Evolutionary conservation across 2,113 vertebrate genomes (phyloP).

Genomic region (Clarias batrachus): DNA sequence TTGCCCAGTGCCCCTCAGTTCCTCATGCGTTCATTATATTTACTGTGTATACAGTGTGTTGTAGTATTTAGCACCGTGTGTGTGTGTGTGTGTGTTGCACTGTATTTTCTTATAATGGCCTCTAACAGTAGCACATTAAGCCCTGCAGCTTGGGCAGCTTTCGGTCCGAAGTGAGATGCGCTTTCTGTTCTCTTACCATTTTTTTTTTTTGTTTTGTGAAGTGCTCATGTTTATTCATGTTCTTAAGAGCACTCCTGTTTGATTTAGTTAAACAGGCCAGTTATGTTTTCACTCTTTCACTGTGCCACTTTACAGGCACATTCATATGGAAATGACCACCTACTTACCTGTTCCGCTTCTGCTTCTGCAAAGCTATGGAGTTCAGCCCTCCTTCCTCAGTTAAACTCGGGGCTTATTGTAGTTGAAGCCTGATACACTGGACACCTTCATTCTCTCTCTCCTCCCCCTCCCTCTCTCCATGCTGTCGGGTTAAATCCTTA

Average conservation of each 20-base stretch:
- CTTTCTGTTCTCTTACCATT: conserved; percentile 33
- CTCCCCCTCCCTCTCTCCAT: neutral
- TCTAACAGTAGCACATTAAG: conserved; percentile 33
- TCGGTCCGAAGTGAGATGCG: conserved; percentile 39
- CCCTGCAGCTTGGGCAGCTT: conserved; percentile 33
- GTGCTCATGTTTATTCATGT: conserved; percentile 59
- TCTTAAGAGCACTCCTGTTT: conserved; percentile 55
- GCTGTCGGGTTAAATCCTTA: neutral
- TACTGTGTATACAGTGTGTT: conserved; percentile 9
- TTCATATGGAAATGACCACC: conserved; percentile 56
- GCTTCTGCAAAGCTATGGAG: conserved; percentile 31
- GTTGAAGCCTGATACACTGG: conserved; percentile 8
- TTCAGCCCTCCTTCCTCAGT: conserved; percentile 15
- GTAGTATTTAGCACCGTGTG: neutral
- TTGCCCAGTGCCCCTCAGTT: conserved; percentile 36
- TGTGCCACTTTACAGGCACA: conserved; percentile 48
- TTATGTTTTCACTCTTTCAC: conserved; percentile 43
- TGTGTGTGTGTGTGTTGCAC: conserved; percentile 21
- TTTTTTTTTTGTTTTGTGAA: conserved; percentile 32
- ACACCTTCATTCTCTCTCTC: conserved; percentile 23
- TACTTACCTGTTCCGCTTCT: conserved; percentile 52
- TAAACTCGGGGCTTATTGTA: conserved; percentile 34
- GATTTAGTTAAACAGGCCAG: conserved; percentile 53
- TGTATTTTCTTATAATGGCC: conserved; percentile 25
- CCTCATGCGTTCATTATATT: conserved; percentile 33